phyloP scores from a whole-genome alignment of 2,797 vertebrate species.

The Poeciliopsis turneri region DNA sequence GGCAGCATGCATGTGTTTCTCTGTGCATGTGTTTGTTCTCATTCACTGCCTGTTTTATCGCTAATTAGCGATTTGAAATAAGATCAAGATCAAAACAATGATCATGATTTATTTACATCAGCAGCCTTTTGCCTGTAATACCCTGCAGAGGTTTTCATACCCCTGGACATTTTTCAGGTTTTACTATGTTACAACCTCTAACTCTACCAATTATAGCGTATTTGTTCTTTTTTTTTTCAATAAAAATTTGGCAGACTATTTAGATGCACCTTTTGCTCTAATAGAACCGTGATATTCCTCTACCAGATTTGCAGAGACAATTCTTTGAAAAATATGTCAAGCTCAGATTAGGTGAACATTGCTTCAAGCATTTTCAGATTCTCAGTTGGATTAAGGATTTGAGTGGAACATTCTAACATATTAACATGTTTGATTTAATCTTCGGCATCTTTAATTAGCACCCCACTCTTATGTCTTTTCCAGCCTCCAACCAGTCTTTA shows the following conservation, averaged over 20 bases:
- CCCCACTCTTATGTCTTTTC: not conserved
- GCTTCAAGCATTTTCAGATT: not conserved
- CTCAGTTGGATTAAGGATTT: not conserved
- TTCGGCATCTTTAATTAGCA: not conserved
- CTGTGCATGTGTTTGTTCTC: conserved; percentile 8
- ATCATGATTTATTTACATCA: not conserved
- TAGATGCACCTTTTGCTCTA: not conserved
- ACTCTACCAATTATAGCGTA: not conserved
- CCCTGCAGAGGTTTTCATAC: not conserved
- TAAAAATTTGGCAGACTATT: not conserved
- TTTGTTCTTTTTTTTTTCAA: not conserved
- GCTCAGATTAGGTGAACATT: not conserved
- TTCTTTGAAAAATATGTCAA: not conserved
- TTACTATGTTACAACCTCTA: not conserved
- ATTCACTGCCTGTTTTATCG: not conserved
- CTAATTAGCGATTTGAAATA: not conserved
- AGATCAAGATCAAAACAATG: conserved; percentile 4
- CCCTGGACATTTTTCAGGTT: not conserved
- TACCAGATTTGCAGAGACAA: not conserved
- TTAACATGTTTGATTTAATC: not conserved
- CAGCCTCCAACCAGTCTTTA: not conserved
- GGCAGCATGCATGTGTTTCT: conserved; percentile 22
- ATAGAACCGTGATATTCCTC: not conserved
- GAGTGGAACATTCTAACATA: not conserved
- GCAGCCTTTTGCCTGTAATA: not conserved